A percentile compares a stretch with the other conserved stretches of the same genome.
Conservation (phyloP, 2,113 vertebrate genomes). For the Albula glossodonta region DNA sequence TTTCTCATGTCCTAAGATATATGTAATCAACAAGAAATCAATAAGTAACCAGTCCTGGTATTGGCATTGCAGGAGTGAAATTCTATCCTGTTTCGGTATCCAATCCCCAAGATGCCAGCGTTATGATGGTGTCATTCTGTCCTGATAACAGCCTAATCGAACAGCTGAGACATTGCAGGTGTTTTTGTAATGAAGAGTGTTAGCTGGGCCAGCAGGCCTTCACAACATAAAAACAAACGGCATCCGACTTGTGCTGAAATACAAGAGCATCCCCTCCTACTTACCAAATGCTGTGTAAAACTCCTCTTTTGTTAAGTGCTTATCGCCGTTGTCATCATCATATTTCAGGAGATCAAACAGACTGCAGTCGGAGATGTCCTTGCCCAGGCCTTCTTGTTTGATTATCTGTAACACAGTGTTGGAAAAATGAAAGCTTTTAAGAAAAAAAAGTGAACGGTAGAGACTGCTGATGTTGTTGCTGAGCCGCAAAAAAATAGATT, state of each 20-base stretch:
- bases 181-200: background rate
- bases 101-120: too few species aligned
- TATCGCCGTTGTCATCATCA: slow-evolving; percentile 83
- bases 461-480: background rate
- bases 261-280: slow-evolving; percentile 46
- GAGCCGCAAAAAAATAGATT: background rate
- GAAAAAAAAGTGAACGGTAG: background rate
- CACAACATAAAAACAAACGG: background rate
- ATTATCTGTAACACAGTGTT: slow-evolving; percentile 78
- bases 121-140: too few species aligned
- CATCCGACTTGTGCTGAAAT: background rate
- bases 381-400: slow-evolving; percentile 85
- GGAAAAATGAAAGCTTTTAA: background rate
- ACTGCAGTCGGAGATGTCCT: slow-evolving; percentile 80
- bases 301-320: slow-evolving; percentile 84
- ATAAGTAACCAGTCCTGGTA: too few species aligned
- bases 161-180: too few species aligned
- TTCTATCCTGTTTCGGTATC: too few species aligned
- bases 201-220: background rate
- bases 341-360: slow-evolving; percentile 92
- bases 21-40: too few species aligned
- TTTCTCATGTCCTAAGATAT: too few species aligned
- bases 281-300: slow-evolving; percentile 91
- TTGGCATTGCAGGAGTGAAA: too few species aligned
- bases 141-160: too few species aligned